Conservation (phyloP, 2,797 vertebrate species). For the Sebastes paucispinis region DNA sequence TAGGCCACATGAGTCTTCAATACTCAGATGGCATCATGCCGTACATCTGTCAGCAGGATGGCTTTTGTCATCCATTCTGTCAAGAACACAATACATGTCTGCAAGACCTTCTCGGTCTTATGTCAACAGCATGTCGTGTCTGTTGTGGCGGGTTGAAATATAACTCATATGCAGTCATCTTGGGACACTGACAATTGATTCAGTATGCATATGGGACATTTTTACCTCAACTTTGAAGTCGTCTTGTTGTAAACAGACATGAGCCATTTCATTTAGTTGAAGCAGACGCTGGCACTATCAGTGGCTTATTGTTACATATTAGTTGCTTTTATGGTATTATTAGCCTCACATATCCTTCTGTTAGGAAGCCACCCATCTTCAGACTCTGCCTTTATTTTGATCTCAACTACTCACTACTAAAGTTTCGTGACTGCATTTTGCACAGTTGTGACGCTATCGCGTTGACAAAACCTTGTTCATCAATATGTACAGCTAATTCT, state of each 20-base stretch:
- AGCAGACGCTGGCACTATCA: background rate
- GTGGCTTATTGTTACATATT: background rate
- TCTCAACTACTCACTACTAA: background rate
- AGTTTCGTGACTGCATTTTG: background rate
- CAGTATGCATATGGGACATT: background rate
- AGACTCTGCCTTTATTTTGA: background rate
- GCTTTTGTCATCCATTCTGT: constrained; percentile 12
- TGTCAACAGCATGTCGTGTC: constrained; percentile 22
- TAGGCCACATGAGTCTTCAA: constrained; percentile 70
- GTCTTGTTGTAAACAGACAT: background rate
- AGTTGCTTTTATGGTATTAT: background rate
- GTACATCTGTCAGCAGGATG: constrained; percentile 32
- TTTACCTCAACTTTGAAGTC: background rate
- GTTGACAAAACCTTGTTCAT: background rate
- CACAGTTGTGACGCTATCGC: background rate
- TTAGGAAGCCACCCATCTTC: background rate
- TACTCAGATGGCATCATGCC: constrained; percentile 27
- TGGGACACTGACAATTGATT: background rate
- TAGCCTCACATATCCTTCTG: background rate
- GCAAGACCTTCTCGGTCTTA: background rate
- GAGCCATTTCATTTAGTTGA: background rate
- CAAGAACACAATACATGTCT: constrained; percentile 13
- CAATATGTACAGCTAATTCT: background rate
- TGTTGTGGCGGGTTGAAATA: constrained; percentile 11
- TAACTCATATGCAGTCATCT: background rate